phyloP scores from a whole-genome alignment of 2,888 invertebrate species.

The Cenopis cana region DNA sequence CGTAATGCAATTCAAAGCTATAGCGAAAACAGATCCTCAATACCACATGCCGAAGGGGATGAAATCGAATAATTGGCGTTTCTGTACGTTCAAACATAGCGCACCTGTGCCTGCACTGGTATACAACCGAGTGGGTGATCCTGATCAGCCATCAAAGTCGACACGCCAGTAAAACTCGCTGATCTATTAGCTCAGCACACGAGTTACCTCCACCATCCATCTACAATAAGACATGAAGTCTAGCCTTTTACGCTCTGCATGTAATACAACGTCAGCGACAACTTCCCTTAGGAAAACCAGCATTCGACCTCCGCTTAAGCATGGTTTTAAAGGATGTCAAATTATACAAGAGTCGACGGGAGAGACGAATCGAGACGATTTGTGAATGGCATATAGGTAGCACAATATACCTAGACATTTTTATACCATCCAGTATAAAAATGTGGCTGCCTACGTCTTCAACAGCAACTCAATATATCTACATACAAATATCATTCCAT shows the following conservation, averaged over 20 bases:
- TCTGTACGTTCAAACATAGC: slow-evolving; percentile 12
- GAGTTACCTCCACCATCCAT: slow-evolving; percentile 28
- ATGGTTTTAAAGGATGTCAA: background rate
- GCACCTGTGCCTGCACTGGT: background rate
- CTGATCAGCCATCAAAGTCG: slow-evolving; percentile 38
- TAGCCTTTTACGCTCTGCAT: slow-evolving; percentile 27
- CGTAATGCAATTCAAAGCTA: background rate
- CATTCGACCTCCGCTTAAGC: background rate
- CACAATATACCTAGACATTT: background rate
- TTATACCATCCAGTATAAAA: background rate
- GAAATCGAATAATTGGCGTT: slow-evolving; percentile 13
- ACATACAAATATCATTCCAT: background rate
- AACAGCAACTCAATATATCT: background rate
- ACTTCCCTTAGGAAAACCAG: background rate
- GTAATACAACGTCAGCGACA: background rate
- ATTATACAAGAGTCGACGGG: background rate
- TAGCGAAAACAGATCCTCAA: background rate
- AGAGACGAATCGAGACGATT: background rate
- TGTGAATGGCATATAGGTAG: background rate
- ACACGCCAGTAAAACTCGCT: slow-evolving; percentile 36
- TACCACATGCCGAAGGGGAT: background rate
- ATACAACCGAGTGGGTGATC: slow-evolving; percentile 27
- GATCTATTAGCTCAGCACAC: slow-evolving; percentile 25
- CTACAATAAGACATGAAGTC: slow-evolving; percentile 19
- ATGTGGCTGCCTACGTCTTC: background rate